These are phyloP conservation scores for Cephalopholis sonnerati DNA, from an alignment of 2,113 vertebrate species.

Conservation along the genomic window DNA sequence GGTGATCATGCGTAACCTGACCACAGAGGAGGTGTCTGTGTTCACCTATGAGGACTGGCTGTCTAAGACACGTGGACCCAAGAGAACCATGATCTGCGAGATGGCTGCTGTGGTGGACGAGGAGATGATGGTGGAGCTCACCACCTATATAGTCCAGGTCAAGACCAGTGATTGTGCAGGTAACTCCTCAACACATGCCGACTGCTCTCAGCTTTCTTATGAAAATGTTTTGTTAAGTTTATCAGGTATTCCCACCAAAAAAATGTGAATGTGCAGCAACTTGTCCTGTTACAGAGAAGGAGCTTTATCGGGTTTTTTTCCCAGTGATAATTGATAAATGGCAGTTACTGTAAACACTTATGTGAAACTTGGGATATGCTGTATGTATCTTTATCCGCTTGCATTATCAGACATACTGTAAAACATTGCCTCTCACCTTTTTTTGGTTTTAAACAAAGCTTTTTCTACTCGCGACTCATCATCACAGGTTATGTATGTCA, in stretches of 20 bases:
- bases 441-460: neutral
- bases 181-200: constrained; percentile 59
- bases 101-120: constrained; percentile 91
- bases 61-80: constrained; percentile 88
- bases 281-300: neutral
- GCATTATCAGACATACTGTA: neutral
- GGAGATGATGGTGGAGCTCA: constrained; percentile 92
- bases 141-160: constrained; percentile 90
- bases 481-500: neutral
- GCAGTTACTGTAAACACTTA: neutral
- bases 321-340: neutral
- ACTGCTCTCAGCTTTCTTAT: neutral
- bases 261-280: neutral
- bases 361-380: neutral
- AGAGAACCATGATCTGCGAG: constrained; percentile 89
- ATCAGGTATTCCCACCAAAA: neutral
- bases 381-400: neutral
- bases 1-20: constrained; percentile 90
- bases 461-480: neutral
- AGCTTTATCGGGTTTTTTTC: neutral
- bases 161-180: constrained; percentile 94
- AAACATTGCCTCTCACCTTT: neutral
- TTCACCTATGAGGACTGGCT: constrained; percentile 95
- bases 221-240: neutral
- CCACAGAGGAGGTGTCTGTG: constrained; percentile 88